Conservation (phyloP, 1,140 invertebrate genomes). For the Tetragonula clypearis region DNA sequence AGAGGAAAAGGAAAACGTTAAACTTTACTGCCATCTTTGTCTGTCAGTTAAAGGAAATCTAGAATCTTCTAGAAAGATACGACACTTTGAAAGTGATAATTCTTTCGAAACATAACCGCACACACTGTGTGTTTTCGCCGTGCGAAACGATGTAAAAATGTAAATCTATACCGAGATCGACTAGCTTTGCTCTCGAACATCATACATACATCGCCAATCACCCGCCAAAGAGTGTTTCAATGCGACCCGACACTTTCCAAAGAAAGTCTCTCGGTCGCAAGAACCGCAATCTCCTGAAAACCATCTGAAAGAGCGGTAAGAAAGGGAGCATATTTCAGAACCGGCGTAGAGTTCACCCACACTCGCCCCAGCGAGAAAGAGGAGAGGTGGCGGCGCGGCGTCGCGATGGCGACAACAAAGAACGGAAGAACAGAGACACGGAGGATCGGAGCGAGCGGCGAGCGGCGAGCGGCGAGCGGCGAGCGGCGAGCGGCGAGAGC, state of each 20-base stretch:
- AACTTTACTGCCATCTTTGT: too few species aligned
- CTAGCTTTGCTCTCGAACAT: too few species aligned
- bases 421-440: neutral
- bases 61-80: too few species aligned
- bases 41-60: too few species aligned
- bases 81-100: too few species aligned
- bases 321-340: neutral
- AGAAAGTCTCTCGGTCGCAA: neutral
- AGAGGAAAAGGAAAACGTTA: neutral
- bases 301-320: neutral
- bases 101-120: too few species aligned
- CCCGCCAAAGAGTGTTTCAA: neutral
- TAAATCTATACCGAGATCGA: too few species aligned
- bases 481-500: neutral
- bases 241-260: neutral
- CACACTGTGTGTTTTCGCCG: too few species aligned
- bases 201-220: neutral
- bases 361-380: neutral
- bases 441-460: neutral
- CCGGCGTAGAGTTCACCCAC: neutral
- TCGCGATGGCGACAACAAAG: slow-evolving; percentile 10
- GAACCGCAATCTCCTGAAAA: neutral
- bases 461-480: too few species aligned
- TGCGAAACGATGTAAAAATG: too few species aligned
- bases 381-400: neutral